A percentile compares a stretch with the other conserved stretches of the same genome.
These are phyloP conservation scores for Drosophila testacea DNA, from an alignment of 2,888 invertebrate genomes.

Conservation along the genomic window DNA sequence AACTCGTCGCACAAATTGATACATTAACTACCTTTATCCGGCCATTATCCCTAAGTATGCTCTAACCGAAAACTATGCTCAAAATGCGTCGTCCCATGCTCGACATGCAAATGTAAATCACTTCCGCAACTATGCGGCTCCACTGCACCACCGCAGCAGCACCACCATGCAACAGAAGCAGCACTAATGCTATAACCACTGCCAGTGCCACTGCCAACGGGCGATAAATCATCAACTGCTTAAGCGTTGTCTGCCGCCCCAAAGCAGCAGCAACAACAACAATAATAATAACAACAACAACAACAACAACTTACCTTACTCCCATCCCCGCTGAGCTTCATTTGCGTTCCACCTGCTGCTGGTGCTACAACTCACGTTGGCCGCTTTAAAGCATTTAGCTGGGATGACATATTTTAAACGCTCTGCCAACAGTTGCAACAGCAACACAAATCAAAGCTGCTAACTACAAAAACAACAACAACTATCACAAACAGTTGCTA, in stretches of 20 bases:
- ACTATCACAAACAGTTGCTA: slow-evolving; percentile 22
- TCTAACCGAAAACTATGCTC: slow-evolving; percentile 70
- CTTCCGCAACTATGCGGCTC: slow-evolving; percentile 71
- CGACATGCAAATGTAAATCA: slow-evolving; percentile 77
- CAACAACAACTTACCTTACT: slow-evolving; percentile 28
- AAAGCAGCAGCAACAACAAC: slow-evolving; percentile 14
- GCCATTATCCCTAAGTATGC: slow-evolving; percentile 72
- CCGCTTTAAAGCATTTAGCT: slow-evolving; percentile 78
- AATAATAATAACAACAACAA: slow-evolving; percentile 4
- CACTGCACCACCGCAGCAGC: slow-evolving; percentile 33
- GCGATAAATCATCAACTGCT: slow-evolving; percentile 79
- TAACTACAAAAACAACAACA: slow-evolving; percentile 36
- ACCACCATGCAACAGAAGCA: background rate
- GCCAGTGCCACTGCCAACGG: slow-evolving; percentile 48
- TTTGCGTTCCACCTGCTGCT: slow-evolving; percentile 57
- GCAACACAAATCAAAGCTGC: slow-evolving; percentile 72
- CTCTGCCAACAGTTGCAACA: slow-evolving; percentile 70
- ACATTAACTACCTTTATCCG: slow-evolving; percentile 80
- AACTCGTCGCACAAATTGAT: slow-evolving; percentile 65
- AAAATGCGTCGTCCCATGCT: slow-evolving; percentile 70
- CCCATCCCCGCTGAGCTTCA: slow-evolving; percentile 23
- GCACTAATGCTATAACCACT: background rate
- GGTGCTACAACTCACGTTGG: slow-evolving; percentile 66
- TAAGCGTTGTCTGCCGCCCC: slow-evolving; percentile 63
- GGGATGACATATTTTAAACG: slow-evolving; percentile 78